phyloP scores from a whole-genome alignment of 2,797 vertebrate species.

The Anguilla marmorata region DNA sequence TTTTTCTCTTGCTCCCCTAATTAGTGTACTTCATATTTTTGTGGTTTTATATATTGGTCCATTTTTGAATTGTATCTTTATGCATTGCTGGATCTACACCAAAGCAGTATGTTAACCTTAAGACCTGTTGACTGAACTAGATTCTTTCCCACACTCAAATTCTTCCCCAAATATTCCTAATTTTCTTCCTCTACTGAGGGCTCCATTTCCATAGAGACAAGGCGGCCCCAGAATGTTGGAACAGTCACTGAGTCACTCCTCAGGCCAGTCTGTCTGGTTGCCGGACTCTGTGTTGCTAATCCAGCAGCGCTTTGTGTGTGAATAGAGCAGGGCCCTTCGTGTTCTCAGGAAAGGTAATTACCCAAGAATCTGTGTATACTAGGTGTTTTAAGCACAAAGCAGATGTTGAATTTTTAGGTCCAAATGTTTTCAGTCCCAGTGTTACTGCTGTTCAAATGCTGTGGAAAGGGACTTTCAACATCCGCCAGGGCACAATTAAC shows the following conservation, averaged over 20 bases:
- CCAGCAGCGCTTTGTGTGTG: not conserved
- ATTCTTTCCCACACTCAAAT: slow-evolving; percentile 61
- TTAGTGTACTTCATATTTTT: slow-evolving; percentile 46
- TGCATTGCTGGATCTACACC: slow-evolving; percentile 47
- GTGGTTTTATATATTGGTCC: slow-evolving; percentile 47
- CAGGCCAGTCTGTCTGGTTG: slow-evolving; percentile 1
- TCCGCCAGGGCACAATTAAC: slow-evolving; percentile 73
- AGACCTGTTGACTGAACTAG: slow-evolving; percentile 48
- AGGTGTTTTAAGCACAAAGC: slow-evolving; percentile 59
- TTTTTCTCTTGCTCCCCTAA: slow-evolving; percentile 36
- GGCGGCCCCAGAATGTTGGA: slow-evolving; percentile 45
- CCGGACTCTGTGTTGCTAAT: not conserved
- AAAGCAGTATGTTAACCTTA: slow-evolving; percentile 49
- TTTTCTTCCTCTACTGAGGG: slow-evolving; percentile 33
- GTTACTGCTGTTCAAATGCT: slow-evolving; percentile 54
- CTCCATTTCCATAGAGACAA: slow-evolving; percentile 13
- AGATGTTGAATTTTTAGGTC: slow-evolving; percentile 67
- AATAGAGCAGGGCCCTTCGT: slow-evolving; percentile 5
- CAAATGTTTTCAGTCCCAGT: slow-evolving; percentile 68
- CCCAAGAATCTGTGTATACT: not conserved
- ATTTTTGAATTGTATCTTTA: slow-evolving; percentile 27
- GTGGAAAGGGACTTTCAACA: slow-evolving; percentile 69
- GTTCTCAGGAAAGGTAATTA: slow-evolving; percentile 12
- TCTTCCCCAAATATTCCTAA: slow-evolving; percentile 38
- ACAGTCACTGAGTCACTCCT: slow-evolving; percentile 37